phyloP scores from a whole-genome alignment of 92 coral and sea anemone genomes.

The Ricordea florida region DNA sequence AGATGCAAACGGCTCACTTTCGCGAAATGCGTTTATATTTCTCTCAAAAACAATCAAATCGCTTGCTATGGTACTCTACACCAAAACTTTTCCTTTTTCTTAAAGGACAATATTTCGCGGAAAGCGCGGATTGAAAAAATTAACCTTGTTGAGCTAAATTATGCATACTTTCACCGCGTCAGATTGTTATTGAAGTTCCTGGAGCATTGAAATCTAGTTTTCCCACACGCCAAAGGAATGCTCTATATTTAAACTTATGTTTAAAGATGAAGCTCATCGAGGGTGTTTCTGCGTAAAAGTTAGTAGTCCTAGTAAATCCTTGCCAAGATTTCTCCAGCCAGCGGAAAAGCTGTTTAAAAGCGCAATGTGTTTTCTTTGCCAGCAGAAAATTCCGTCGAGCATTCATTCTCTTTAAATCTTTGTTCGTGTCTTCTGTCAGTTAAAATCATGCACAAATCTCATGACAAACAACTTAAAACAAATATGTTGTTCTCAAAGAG shows the following conservation, averaged over 20 bases:
- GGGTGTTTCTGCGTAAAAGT: background rate
- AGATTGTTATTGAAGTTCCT: constrained; percentile 48
- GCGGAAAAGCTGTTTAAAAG: too few species aligned
- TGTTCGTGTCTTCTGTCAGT: too few species aligned
- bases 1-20: constrained; percentile 12
- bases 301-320: too few species aligned
- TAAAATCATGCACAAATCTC: background rate
- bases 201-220: constrained; percentile 49
- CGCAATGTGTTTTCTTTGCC: too few species aligned
- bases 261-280: constrained; percentile 45
- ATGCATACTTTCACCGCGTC: constrained; percentile 30
- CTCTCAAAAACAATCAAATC: background rate
- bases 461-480: constrained; percentile 16
- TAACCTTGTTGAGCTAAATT: background rate
- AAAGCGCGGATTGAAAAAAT: background rate
- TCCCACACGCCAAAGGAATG: constrained; percentile 58
- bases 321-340: too few species aligned
- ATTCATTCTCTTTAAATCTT: too few species aligned
- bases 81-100: background rate
- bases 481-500: too few species aligned
- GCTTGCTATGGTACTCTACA: background rate
- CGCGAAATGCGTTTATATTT: background rate
- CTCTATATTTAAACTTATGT: constrained; percentile 66
- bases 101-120: background rate
- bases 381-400: too few species aligned